Conservation (phyloP, 2,113 vertebrate genomes). For the Lates calcarifer region DNA sequence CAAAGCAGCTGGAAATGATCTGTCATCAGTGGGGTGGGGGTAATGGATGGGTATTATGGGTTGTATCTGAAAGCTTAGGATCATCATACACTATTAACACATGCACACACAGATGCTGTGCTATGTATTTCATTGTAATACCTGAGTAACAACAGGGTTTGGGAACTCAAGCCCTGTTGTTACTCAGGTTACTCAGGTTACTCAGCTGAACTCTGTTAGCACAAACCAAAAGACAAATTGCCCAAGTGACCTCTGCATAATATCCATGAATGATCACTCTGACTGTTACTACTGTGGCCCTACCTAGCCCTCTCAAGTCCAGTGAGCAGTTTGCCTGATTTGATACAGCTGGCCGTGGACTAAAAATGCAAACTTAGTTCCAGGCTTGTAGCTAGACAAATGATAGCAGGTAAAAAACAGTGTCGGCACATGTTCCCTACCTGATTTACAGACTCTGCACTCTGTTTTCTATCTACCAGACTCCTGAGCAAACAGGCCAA, state of each 20-base stretch:
- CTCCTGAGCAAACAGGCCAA: slow-evolving; percentile 59
- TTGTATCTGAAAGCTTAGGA: slow-evolving; percentile 68
- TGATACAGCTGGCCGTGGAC: slow-evolving; percentile 21
- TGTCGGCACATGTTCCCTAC: slow-evolving; percentile 56
- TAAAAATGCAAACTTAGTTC: slow-evolving; percentile 48
- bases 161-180: slow-evolving; percentile 11
- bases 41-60: slow-evolving; percentile 69
- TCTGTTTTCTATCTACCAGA: slow-evolving; percentile 72
- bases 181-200: no score
- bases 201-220: slow-evolving; percentile 21
- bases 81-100: slow-evolving; percentile 45
- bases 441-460: slow-evolving; percentile 73
- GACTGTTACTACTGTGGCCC: not conserved
- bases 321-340: slow-evolving; percentile 15
- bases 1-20: slow-evolving; percentile 77
- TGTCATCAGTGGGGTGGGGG: slow-evolving; percentile 71
- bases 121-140: slow-evolving; percentile 30
- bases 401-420: slow-evolving; percentile 66
- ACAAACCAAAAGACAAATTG: slow-evolving; percentile 14
- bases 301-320: not conserved
- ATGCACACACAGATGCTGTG: slow-evolving; percentile 24
- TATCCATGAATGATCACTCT: slow-evolving; percentile 28
- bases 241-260: not conserved
- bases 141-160: not conserved
- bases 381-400: slow-evolving; percentile 61